phyloP scores from a whole-genome alignment of 2,888 invertebrate genomes.

The Drosophila demipolita region DNA sequence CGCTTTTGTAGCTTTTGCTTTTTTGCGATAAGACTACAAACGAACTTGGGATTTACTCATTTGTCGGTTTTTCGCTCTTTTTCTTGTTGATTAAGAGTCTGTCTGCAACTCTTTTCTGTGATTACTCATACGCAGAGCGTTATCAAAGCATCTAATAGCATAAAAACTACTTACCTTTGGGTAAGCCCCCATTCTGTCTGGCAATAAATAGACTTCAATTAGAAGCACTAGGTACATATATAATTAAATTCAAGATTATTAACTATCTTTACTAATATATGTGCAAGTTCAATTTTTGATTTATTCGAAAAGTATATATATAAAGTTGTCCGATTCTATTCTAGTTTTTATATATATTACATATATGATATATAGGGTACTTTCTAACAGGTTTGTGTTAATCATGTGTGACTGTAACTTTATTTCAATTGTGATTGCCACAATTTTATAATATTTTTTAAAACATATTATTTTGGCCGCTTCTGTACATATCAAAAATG shows the following conservation, averaged over 20 bases:
- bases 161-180: constrained; percentile 21
- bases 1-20: constrained; percentile 23
- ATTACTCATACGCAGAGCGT: constrained; percentile 52
- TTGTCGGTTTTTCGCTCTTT: constrained; percentile 6
- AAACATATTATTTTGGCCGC: background rate
- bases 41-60: constrained; percentile 7
- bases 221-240: background rate
- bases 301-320: background rate
- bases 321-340: background rate
- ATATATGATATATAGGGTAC: background rate
- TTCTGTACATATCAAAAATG: background rate
- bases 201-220: background rate
- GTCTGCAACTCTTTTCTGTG: constrained; percentile 1
- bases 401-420: background rate
- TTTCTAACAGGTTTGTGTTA: background rate
- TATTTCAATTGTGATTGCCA: background rate
- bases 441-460: background rate
- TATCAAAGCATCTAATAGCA: constrained; percentile 1
- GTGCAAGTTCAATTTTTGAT: background rate
- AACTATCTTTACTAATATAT: background rate
- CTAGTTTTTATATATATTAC: background rate
- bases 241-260: background rate
- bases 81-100: background rate
- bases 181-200: constrained; percentile 11
- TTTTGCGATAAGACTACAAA: constrained; percentile 5